Evolutionary conservation across 2,888 invertebrate species (phyloP), one percentile per base, ranked within the genome.

Genomic region (Ernsta delagoae): DNA sequence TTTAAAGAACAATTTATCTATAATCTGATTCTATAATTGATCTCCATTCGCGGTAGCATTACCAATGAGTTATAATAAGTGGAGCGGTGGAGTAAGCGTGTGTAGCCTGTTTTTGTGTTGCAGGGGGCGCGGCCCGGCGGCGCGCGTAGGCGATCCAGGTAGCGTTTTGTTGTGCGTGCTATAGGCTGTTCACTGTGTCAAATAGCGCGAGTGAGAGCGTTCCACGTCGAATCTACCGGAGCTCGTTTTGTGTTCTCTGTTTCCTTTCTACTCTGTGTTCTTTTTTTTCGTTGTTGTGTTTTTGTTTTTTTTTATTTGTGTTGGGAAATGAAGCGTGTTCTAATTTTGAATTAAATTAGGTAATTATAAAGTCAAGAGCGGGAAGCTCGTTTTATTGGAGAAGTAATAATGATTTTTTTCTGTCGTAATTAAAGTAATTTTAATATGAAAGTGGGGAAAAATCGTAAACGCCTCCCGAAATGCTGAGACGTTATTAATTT

Each of bases 81-180:
- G 77, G 75, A 76, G 82, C 84, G 83, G 82, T 87, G 82, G 84
- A 87, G 82, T 83, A 82, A 80, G 83, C 83, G 87, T 90, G 89
- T 92, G 90, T 88, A 93, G 92, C 92, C 82, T 93, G 81, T 93
- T 92, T 80, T 93, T 94, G 89, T 94, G 92, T 94, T 94, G 76
- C 94, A 94, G 94, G 93, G 88, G 91, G 91, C 83, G 92, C 78
- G 78, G 81, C 85, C 81, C 81, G 92, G 80, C 88, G 90, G 86
- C 89, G 91, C 86, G 92, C 86, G 79, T 92, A 92, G 89, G 87
- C 88, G 87, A 85, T 87, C 71, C 90, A 92, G 92, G 93, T 92
- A 93, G 92, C 92, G 90, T 24, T 92, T 86, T 91, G 92, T 91
- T 93, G 93, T 94, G 93, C 93, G 93, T 93, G 92, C 90, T 85